A percentile compares a stretch with the other conserved stretches of the same genome.
Evolutionary conservation across 2,888 invertebrate genomes (phyloP).

Genomic region (Hanleya hanleyi): DNA sequence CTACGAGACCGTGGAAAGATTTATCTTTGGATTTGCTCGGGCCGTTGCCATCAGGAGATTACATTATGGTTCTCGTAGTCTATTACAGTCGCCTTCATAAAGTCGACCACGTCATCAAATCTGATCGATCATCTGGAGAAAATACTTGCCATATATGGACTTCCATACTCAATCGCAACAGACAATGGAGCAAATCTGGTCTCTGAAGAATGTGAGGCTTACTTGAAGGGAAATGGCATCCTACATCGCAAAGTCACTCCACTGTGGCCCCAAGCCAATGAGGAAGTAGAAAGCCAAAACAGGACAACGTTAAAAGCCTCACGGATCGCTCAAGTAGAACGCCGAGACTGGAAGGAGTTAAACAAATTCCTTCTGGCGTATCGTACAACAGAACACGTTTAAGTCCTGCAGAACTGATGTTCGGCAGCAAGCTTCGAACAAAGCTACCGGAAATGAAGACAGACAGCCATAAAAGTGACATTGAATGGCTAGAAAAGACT

Average conservation of each 20-base stretch:
- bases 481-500: constrained; percentile 10
- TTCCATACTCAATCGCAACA: constrained; percentile 13
- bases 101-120: constrained; percentile 16
- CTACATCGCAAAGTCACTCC: no score
- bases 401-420: constrained; percentile 27
- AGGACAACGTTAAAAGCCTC: constrained; percentile 20
- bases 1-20: constrained; percentile 26
- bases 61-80: constrained; percentile 24
- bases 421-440: constrained; percentile 23
- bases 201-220: constrained; percentile 3
- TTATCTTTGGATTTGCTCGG: constrained; percentile 27
- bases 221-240: no score
- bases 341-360: constrained; percentile 22
- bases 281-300: constrained; percentile 29
- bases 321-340: constrained; percentile 24
- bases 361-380: constrained; percentile 21
- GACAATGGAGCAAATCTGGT: constrained; percentile 23
- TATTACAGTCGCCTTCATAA: constrained; percentile 25
- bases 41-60: constrained; percentile 20
- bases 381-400: constrained; percentile 23
- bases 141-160: constrained; percentile 20
- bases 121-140: constrained; percentile 12
- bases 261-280: constrained; percentile 27
- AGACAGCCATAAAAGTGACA: no score
- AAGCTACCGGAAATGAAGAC: constrained; percentile 19